Base-by-base conservation (phyloP, 2,797 vertebrate genomes). In the Anomalospiza imberbis region DNA sequence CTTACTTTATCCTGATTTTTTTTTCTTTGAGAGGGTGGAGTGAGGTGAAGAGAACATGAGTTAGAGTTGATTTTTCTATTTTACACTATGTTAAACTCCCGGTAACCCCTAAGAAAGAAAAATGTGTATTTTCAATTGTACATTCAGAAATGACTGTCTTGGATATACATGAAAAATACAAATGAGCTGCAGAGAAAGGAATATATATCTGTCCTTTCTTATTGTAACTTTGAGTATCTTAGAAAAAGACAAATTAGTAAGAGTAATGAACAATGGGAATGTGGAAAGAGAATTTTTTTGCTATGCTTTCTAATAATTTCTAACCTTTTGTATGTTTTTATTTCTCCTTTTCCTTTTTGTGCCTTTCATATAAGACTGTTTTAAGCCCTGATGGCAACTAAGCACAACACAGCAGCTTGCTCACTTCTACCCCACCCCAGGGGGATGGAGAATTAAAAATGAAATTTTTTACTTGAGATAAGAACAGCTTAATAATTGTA, bases 21-120 rank as follows among this genome's bases (percentile, higher is more conserved):
- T 32, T 63, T n/a, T 73, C 38, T 88, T 83, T 75, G 36, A 38
- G 24, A 71, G 24, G 47, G 50, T 66, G 55, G 73, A 88, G 89
- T 76, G 76, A 95, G 62, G 83, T 94, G 91, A 93, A 91, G 44
- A 89, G 72, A 94, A 95, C 67, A 93, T 79, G 88, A 73, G 32
- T 76, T 93, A 88, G 50, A 82, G 70, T 18, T 90, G 48, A 78
- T 57, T 88, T 91, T 91, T 93, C 77, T 76, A 17, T 71, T 81
- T 91, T 50, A 75, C 24, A 74, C 45, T 40, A 53, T 51, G 55
- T 75, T 95, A 93, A 97, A 96, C 94, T 95, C 51, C 34, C 32
- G 25, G 60, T 96, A 96, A 96, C 92, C 89, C 82, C 67, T 70
- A 78, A 70, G 67, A 82, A 17, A 89, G 44, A 92, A 94, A 89